phyloP scores from a whole-genome alignment of 2,888 invertebrate genomes.

The Callimorpha dominula region DNA sequence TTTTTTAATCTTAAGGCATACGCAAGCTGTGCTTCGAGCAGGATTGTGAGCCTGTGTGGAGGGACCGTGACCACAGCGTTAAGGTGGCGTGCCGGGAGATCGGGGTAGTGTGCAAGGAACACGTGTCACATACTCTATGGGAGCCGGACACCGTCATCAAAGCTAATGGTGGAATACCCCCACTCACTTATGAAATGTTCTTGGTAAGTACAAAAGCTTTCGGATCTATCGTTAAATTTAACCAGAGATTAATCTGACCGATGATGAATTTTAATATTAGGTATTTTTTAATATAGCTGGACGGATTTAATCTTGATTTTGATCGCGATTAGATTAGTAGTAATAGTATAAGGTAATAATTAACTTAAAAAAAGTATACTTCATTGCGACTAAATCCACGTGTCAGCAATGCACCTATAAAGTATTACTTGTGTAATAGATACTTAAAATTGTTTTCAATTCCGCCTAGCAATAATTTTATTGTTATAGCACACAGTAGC shows the following conservation, averaged over 20 bases:
- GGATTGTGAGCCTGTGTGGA: constrained; percentile 92
- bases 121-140: constrained; percentile 91
- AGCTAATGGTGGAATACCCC: constrained; percentile 90
- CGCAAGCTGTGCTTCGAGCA: constrained; percentile 87
- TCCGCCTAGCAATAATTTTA: not conserved
- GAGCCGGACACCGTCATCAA: constrained; percentile 88
- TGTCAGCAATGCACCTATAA: no score
- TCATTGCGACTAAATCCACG: no score
- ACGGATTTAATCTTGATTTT: no score
- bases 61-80: constrained; percentile 87
- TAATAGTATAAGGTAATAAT: no score
- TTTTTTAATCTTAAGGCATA: constrained; percentile 66
- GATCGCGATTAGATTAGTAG: no score
- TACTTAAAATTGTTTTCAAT: not conserved
- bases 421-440: no score
- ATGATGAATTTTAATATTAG: no score
- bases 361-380: no score
- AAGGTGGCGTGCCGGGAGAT: constrained; percentile 84
- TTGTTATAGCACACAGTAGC: constrained; percentile 86
- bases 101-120: constrained; percentile 86
- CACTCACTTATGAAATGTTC: constrained; percentile 91
- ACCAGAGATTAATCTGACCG: no score
- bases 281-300: no score
- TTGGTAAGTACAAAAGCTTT: constrained; percentile 75
- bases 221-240: not conserved